Base-by-base conservation (phyloP, 2,113 vertebrate genomes). In the Corythornis cristatus region DNA sequence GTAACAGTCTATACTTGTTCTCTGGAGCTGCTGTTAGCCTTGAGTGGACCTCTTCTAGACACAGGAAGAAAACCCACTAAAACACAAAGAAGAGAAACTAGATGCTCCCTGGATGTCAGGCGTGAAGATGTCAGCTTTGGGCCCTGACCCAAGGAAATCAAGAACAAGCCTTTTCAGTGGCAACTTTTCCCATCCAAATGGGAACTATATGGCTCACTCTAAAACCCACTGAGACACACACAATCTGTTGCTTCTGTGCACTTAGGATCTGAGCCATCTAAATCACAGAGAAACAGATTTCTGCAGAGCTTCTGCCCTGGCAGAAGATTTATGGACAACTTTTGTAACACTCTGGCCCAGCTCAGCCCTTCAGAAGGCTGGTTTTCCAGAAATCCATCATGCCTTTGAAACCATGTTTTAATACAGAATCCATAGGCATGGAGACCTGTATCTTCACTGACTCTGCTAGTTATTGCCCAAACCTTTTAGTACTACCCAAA, bases 301-400 rank as follows among this genome's bases (percentile, higher is more conserved):
- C 64, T 66, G 46, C 51, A 80, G 46, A 0, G 0, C 15, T 45
- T 53, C 33, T 28, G 2, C 0, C 0, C 15, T 43, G 48, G 29
- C 33, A 43, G 71, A 51, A 68, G 50, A 23, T 51, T 33, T 11
- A 35, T 5, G 19, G 37, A 10, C 21, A 68, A 28, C 43, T 70
- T 85, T 57, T 33, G 12, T 18, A 73, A 21, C 54, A 31, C 40
- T 81, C 48, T 56, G 56, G 40, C 11, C 11, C 51, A 70, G 46
- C 17, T 71, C 42, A 84, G 65, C 15, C 43, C 54, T 85, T 42
- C 58, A 77, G 68, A 80, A 76, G 13, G 4, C 5, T 45, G 54
- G 11, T n/a, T 84, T 64, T 81, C 19, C 33, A 58, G 74, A 74
- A 74, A 31, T 20, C 35, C 11, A 0, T 15, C 17, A 74, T 1